phyloP scores from a whole-genome alignment of 2,888 invertebrate genomes.

The Podabrus alpinus region DNA sequence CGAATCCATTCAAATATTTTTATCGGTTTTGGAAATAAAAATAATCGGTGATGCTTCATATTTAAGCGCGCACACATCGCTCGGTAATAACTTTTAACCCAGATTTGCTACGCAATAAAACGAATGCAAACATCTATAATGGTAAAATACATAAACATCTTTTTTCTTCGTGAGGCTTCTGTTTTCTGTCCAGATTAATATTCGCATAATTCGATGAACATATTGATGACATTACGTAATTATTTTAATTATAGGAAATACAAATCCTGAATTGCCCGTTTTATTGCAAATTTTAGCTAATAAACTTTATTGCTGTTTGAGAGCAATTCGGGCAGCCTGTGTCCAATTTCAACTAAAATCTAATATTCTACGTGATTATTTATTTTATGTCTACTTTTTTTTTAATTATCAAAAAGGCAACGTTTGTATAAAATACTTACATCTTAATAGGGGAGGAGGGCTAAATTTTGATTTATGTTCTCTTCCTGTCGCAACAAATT shows the following conservation, averaged over 20 bases:
- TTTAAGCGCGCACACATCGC: no score
- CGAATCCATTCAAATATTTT: no score
- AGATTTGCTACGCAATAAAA: neutral
- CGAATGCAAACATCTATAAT: neutral
- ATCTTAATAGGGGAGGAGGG: no score
- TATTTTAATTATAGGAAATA: neutral
- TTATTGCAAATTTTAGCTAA: neutral
- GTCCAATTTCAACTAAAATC: neutral
- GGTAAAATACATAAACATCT: neutral
- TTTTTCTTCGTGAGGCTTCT: neutral
- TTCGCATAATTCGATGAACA: neutral
- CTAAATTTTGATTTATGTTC: no score
- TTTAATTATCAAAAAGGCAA: no score
- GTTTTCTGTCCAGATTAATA: neutral
- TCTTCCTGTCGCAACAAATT: no score
- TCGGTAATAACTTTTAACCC: neutral
- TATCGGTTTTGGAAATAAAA: neutral
- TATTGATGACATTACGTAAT: slow-evolving; percentile 1
- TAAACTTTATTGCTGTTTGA: neutral
- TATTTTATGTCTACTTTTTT: no score
- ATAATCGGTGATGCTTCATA: neutral
- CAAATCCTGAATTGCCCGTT: neutral
- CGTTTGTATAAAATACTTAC: no score
- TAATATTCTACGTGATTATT: no score
- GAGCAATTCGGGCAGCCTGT: neutral